Conservation (phyloP, 2,113 vertebrate species). For the Cromileptes altivelis region DNA sequence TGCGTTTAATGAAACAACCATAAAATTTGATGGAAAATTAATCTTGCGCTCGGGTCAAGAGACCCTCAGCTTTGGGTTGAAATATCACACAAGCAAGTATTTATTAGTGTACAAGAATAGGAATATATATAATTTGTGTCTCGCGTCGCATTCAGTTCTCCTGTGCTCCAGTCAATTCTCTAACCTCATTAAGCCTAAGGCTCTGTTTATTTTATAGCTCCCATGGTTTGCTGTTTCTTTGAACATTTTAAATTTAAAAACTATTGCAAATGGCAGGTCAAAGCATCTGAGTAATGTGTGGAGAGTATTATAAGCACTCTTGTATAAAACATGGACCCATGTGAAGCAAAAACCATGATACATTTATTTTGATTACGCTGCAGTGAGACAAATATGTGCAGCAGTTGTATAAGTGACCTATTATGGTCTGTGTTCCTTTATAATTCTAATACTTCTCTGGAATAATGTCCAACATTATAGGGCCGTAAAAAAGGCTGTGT, state of each 20-base stretch:
- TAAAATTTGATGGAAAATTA: constrained; percentile 14
- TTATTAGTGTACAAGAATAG: constrained; percentile 23
- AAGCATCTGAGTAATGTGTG: constrained; percentile 32
- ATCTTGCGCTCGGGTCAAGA: constrained; percentile 23
- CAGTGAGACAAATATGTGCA: constrained; percentile 51
- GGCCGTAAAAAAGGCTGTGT: constrained; percentile 13
- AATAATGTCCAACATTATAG: constrained; percentile 27
- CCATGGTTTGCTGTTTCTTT: constrained; percentile 46
- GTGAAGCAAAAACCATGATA: constrained; percentile 23
- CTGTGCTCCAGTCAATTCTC: constrained; percentile 43
- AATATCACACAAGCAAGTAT: constrained; percentile 40
- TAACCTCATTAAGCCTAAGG: constrained; percentile 55
- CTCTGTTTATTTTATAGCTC: constrained; percentile 53
- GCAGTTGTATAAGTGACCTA: not conserved
- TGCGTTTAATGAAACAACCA: constrained; percentile 30
- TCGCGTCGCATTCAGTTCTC: constrained; percentile 38
- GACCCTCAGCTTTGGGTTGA: constrained; percentile 25
- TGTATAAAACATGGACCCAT: constrained; percentile 1
- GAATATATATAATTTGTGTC: constrained; percentile 31
- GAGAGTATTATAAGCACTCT: constrained; percentile 1
- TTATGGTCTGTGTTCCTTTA: not conserved
- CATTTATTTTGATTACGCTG: constrained; percentile 35
- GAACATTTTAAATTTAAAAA: constrained; percentile 34
- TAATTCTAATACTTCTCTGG: constrained; percentile 29
- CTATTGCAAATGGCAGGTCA: constrained; percentile 28